Base-by-base conservation (phyloP, 2,113 vertebrate genomes). In the Protobothrops mucrosquamatus region DNA sequence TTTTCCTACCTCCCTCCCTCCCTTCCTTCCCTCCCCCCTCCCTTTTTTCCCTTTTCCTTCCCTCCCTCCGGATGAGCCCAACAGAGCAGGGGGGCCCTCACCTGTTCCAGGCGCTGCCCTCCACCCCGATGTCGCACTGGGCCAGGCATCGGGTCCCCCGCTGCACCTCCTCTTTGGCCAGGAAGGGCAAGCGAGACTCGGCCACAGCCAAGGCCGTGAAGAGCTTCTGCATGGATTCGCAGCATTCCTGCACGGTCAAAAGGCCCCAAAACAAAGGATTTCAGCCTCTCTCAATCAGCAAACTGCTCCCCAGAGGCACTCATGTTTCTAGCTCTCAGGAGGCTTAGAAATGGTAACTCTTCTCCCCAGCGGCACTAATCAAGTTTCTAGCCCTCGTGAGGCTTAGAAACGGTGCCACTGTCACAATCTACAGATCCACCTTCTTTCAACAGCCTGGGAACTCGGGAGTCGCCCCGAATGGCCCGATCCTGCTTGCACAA, bases 111-210 rank as follows among this genome's bases (percentile, higher is more conserved):
- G 91, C 93, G 0, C 0, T 5, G 1, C 93, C 89, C 0, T 55
- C 91, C 0, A 24, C 5, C 14, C 89, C 94, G 20, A 93, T 87
- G 3, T 29, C 26, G 54, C 91, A 61, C 59, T 91, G 48, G 0
- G 95, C 96, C 91, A 96, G 64, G 43, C 96, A 92, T 0, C 94
- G 64, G 6, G 23, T 43, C 39, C 96, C 95, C 0, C 39, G 91
- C 64, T 14, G 88, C 18, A 95, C 85, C 0, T 93, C 91, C 0
- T 12, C 10, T 6, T 81, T 48, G 0, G 0, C 7, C 89, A 94
- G 92, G 51, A 39, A 93, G 3, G 95, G 93, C 85, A 92, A 86
- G 64, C 6, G 59, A 4, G 55, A 43, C 43, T 96, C 93, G 0
- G 64, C 91, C 43, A 91, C 4, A 0, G 93, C 94, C 57, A 95